Conservation (phyloP, 30 jellyfish, hydroid and myxozoan genomes). For the Pseudorhiza aurosa region DNA sequence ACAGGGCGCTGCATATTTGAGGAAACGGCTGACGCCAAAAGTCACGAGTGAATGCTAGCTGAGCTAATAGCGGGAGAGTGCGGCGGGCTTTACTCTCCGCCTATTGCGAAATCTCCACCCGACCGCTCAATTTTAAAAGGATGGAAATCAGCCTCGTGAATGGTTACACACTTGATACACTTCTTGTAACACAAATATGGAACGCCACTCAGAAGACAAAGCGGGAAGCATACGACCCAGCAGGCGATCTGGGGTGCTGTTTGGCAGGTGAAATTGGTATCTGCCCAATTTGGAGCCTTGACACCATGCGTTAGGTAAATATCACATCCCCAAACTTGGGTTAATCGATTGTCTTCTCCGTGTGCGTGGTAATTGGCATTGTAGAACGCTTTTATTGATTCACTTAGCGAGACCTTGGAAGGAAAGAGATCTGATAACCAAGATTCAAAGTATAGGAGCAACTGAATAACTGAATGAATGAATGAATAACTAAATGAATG, state of each 20-base stretch:
- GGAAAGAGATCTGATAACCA: no score
- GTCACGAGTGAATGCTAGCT: background rate
- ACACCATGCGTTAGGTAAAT: conserved; percentile 80
- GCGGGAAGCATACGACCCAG: conserved; percentile 82
- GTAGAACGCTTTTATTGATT: conserved; percentile 68
- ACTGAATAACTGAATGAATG: no score
- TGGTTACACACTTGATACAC: conserved; percentile 58
- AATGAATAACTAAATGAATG: no score
- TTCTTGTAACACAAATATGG: conserved; percentile 83
- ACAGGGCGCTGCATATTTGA: background rate
- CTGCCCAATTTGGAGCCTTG: conserved; percentile 80
- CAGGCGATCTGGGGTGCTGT: conserved; percentile 37
- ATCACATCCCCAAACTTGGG: conserved; percentile 78
- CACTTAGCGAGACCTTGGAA: conserved; percentile 59
- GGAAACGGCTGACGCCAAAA: background rate
- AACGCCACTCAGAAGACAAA: conserved; percentile 53
- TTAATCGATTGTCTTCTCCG: conserved; percentile 43
- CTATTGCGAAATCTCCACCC: no score
- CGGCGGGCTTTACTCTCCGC: background rate
- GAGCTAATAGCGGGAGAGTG: no score
- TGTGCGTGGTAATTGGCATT: conserved; percentile 48
- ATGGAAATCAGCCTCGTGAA: background rate
- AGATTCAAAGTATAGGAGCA: no score
- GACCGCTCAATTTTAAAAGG: background rate
- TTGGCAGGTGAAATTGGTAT: conserved; percentile 47